Evolutionary conservation across 2,113 vertebrate species (phyloP).

Genomic region (Cinclus cinclus): DNA sequence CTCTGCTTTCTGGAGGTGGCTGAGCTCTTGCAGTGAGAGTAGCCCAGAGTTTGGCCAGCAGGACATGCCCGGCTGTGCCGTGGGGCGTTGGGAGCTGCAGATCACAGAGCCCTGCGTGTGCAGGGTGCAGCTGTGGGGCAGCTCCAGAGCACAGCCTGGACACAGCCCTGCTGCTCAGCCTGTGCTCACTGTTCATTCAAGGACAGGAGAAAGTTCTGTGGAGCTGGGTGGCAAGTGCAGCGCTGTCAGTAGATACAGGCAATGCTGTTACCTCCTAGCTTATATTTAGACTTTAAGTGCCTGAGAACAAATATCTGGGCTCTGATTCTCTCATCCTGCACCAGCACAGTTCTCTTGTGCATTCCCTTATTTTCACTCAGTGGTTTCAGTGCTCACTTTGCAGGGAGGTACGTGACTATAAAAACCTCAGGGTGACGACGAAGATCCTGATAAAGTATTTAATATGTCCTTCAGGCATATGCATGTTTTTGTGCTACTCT

Average conservation of each 20-base stretch:
- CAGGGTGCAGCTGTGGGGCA: rapidly evolving
- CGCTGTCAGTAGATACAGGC: not conserved
- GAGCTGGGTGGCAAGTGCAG: not conserved
- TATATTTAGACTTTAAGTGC: not conserved
- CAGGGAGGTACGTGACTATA: not conserved
- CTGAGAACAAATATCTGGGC: not conserved
- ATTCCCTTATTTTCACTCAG: not conserved
- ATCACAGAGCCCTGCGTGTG: rapidly evolving
- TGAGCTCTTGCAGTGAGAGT: not conserved
- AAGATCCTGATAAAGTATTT: not conserved
- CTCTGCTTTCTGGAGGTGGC: not conserved
- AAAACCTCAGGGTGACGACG: not conserved
- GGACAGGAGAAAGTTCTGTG: not conserved
- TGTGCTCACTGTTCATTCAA: not conserved
- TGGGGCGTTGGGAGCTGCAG: too few relatives aligned
- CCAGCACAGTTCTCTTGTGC: not conserved
- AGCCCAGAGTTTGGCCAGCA: too few relatives aligned
- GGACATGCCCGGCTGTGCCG: rapidly evolving
- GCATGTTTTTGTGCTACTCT: not conserved
- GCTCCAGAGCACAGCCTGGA: too few relatives aligned
- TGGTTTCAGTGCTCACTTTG: not conserved
- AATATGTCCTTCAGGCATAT: not conserved
- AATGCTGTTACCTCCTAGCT: not conserved
- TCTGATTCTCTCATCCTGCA: not conserved
- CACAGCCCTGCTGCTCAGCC: rapidly evolving